phyloP scores from a whole-genome alignment of 2,113 vertebrate species.

The Pseudopipra pipra region DNA sequence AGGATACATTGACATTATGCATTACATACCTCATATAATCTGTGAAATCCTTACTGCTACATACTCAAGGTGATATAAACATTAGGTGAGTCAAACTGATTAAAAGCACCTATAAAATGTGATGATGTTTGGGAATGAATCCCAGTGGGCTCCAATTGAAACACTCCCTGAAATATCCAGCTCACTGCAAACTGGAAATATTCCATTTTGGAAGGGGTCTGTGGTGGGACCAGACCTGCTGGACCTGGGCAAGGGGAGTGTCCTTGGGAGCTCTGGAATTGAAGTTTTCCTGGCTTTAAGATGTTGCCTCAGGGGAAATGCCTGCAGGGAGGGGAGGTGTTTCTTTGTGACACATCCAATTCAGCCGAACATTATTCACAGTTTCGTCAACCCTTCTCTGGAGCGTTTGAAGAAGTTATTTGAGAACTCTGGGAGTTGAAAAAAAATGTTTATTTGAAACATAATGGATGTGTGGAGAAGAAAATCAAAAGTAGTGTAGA shows the following conservation, averaged over 20 bases:
- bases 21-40: not conserved
- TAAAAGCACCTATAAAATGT: not conserved
- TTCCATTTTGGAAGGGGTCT: not conserved
- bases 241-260: not conserved
- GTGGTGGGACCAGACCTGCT: not conserved
- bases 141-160: not conserved
- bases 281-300: not conserved
- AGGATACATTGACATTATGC: not conserved
- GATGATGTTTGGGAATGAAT: not conserved
- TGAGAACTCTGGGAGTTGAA: not conserved
- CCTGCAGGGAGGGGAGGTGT: not conserved
- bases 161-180: not conserved
- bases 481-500: constrained; percentile 16
- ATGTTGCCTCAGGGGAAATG: not conserved
- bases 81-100: not conserved
- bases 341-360: not conserved
- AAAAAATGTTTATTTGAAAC: constrained; percentile 19
- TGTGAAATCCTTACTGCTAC: not conserved
- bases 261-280: not conserved
- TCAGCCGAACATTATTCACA: constrained; percentile 1
- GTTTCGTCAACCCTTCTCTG: constrained; percentile 16
- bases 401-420: constrained; percentile 35
- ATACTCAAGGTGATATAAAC: not conserved
- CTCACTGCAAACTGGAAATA: not conserved
- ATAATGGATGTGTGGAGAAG: constrained; percentile 31